A percentile compares a stretch with the other conserved stretches of the same genome.
phyloP scores from a whole-genome alignment of 2,797 vertebrate genomes.

The Alauda arvensis region DNA sequence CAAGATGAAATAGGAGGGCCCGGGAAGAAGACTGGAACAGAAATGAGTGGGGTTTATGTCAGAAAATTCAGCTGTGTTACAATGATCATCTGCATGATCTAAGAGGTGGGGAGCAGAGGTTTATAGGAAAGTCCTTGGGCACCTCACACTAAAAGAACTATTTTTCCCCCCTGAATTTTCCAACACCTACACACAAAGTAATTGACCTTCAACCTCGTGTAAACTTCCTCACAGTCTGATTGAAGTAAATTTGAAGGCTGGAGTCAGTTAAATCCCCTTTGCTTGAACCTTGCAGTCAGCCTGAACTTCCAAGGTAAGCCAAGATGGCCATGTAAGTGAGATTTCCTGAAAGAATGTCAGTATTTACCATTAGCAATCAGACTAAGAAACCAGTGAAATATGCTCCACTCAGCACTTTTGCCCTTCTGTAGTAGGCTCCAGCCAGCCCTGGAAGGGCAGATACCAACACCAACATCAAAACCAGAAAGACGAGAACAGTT shows the following conservation, averaged over 20 bases:
- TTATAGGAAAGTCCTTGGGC: not conserved
- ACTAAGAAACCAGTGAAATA: not conserved
- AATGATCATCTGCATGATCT: not conserved
- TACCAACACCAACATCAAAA: not conserved
- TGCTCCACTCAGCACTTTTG: not conserved
- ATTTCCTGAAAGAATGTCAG: not conserved
- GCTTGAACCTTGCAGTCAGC: not conserved
- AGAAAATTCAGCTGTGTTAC: not conserved
- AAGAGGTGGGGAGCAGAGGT: not conserved
- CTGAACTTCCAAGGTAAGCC: not conserved
- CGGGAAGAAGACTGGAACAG: not conserved
- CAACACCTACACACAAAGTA: not conserved
- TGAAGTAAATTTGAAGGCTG: not conserved
- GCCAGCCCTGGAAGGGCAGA: not conserved
- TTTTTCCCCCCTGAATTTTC: not conserved
- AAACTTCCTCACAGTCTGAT: not conserved
- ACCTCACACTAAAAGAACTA: not conserved
- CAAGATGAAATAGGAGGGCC: not conserved
- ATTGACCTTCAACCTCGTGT: not conserved
- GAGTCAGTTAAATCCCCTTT: not conserved
- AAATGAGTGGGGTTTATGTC: not conserved
- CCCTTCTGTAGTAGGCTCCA: not conserved
- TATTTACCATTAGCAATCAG: not conserved
- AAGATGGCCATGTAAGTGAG: accelerated
- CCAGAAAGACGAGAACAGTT: not conserved